Base-by-base conservation (phyloP, 2,113 vertebrate genomes). In the Oryzias melastigma region DNA sequence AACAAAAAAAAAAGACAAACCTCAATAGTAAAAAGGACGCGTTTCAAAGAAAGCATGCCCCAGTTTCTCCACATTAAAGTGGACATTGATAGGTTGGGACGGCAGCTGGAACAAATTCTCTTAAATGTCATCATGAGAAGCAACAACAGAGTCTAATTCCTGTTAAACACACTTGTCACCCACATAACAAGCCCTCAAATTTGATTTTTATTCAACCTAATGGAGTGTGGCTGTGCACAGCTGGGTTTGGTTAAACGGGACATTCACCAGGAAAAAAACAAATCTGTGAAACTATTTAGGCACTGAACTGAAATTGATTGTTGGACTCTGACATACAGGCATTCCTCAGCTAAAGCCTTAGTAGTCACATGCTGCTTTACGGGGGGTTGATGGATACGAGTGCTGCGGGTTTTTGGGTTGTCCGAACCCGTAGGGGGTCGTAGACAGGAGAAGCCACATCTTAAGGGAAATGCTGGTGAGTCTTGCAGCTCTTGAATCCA, bases 191-290 rank as follows among this genome's bases (percentile, higher is more conserved):
- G 22, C 18, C 59, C 52, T 67, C 16, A 50, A 45, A 64, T 68
- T 54, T 73, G 67, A 80, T 72, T 43, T 12, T 75, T 65, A 81
- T 62, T n/a, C 53, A 57, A 74, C 24, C 72, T 42, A 60, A 51
- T 62, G 62, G 24, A 73, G 19, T 65, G 64, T 48, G 35, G 50
- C 35, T 25, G 40, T 14, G n/a, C 73, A 65, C 84, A 83, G 75
- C 76, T 79, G 71, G 68, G 69, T n/a, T 56, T 58, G 3, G 44
- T 58, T 80, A 71, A 80, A 80, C 74, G 75, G 65, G 24, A 52
- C 65, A 15, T 43, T 54, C 22, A 24, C 46, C 27, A 62, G 35
- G 35, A 35, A 29, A 5, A 63, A 35, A n/a, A 10, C 18, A 4
- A 41, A 65, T 15, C 46, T 15, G 7, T 27, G 47, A 8, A 58